Percentiles rank a stretch among this genome's conserved stretches.
Evolutionary conservation across 1,140 invertebrate species (phyloP).

Genomic region (Oreohelix idahoensis): DNA sequence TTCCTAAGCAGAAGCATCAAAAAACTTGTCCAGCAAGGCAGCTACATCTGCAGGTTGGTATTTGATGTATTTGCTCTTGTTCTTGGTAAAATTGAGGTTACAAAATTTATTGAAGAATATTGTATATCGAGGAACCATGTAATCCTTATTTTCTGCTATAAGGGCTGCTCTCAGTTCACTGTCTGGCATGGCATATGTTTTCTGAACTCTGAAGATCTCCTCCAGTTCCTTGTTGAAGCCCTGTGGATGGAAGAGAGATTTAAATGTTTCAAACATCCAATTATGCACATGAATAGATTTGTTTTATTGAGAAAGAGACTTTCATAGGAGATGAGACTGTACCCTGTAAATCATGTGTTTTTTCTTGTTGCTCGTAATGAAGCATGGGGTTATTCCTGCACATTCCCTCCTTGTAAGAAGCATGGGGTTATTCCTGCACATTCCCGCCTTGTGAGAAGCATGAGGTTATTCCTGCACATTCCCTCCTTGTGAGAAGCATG

Average conservation of each 20-base stretch:
- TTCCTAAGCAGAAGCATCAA: conserved; percentile 80
- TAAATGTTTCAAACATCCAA: too few relatives aligned
- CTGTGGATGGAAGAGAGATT: conserved; percentile 72
- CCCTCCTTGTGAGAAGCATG: too few relatives aligned
- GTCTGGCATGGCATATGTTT: conserved; percentile 94
- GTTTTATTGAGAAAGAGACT: too few relatives aligned
- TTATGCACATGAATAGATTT: too few relatives aligned
- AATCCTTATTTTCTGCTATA: conserved; percentile 88
- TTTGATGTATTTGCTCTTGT: conserved; percentile 89
- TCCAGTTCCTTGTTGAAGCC: conserved; percentile 96
- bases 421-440: too few relatives aligned
- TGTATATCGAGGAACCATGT: conserved; percentile 80
- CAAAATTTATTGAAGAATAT: conserved; percentile 77
- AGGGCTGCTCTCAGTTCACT: conserved; percentile 86
- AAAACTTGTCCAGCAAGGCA: conserved; percentile 85
- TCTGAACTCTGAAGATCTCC: conserved; percentile 85
- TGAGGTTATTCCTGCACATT: too few relatives aligned
- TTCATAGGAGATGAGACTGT: too few relatives aligned
- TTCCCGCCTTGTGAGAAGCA: too few relatives aligned
- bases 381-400: too few relatives aligned
- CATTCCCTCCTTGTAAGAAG: too few relatives aligned
- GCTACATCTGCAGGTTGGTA: conserved; percentile 88
- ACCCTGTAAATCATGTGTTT: too few relatives aligned
- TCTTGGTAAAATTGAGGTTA: conserved; percentile 88
- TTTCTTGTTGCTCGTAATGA: too few relatives aligned